These are phyloP conservation scores for Odontesthes bonariensis DNA, from an alignment of 2,113 vertebrate species.

Conservation along the genomic window DNA sequence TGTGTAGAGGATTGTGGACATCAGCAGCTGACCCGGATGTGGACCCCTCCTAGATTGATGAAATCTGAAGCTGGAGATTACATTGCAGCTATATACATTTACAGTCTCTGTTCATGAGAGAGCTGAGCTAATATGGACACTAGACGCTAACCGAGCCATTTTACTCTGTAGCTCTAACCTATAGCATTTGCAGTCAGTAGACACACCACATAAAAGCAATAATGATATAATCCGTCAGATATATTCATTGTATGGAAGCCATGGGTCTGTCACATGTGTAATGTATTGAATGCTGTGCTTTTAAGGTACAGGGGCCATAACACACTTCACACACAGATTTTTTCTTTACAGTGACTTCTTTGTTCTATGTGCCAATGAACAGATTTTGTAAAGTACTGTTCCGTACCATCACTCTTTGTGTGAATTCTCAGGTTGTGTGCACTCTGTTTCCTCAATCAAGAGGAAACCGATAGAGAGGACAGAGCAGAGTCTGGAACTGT, in stretches of 20 bases:
- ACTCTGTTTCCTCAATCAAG: slow-evolving; percentile 46
- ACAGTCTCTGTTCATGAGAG: slow-evolving; percentile 38
- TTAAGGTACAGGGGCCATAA: slow-evolving; percentile 57
- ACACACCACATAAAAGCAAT: slow-evolving; percentile 79
- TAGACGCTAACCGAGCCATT: slow-evolving; percentile 63
- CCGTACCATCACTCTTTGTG: slow-evolving; percentile 53
- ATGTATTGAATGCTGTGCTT: slow-evolving; percentile 55
- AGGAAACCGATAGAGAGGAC: slow-evolving; percentile 25
- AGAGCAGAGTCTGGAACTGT: slow-evolving; percentile 30
- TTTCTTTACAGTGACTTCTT: slow-evolving; percentile 44
- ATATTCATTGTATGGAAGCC: slow-evolving; percentile 60
- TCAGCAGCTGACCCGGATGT: slow-evolving; percentile 44
- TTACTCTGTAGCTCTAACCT: slow-evolving; percentile 67
- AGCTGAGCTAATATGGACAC: slow-evolving; percentile 49
- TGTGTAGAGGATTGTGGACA: slow-evolving; percentile 44
- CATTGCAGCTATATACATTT: slow-evolving; percentile 66
- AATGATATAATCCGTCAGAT: slow-evolving; percentile 66
- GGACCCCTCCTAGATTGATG: slow-evolving; percentile 50
- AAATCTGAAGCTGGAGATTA: slow-evolving; percentile 55
- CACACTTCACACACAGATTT: slow-evolving; percentile 51
- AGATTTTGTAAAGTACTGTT: slow-evolving; percentile 51
- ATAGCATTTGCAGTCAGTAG: slow-evolving; percentile 71
- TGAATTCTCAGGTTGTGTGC: slow-evolving; percentile 74
- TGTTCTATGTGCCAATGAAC: slow-evolving; percentile 51
- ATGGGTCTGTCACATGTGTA: slow-evolving; percentile 53